Conservation (phyloP, 2,888 invertebrate genomes). For the Idaea biselata region DNA sequence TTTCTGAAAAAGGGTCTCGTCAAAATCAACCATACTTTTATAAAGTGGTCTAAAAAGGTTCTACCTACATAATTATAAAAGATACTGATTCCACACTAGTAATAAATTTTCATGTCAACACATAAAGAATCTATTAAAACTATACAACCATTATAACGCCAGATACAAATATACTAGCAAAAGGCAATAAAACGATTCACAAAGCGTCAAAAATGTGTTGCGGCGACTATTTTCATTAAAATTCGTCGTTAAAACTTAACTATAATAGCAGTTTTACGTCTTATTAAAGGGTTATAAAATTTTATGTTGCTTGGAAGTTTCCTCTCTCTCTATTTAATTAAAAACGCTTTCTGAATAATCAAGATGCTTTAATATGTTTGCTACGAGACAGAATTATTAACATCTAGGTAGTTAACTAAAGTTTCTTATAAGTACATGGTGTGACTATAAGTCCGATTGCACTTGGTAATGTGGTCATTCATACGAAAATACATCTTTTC, state of each 20-base stretch:
- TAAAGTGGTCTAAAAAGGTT: too few relatives aligned
- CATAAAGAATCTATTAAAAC: not conserved
- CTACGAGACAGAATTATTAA: slow-evolving; percentile 40
- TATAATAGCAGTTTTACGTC: slow-evolving; percentile 70
- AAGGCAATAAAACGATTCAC: slow-evolving; percentile 37
- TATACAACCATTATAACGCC: not conserved
- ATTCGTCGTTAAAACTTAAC: slow-evolving; percentile 66
- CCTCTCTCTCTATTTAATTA: slow-evolving; percentile 67
- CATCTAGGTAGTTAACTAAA: slow-evolving; percentile 20
- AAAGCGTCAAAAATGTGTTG: slow-evolving; percentile 53
- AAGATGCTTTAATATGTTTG: slow-evolving; percentile 66
- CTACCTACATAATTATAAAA: too few relatives aligned
- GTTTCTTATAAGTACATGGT: slow-evolving; percentile 12
- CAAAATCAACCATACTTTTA: too few relatives aligned
- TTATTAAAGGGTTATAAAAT: slow-evolving; percentile 80
- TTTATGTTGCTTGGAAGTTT: slow-evolving; percentile 67
- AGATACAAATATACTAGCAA: not conserved
- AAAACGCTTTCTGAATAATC: slow-evolving; percentile 76
- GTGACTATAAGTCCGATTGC: not conserved
- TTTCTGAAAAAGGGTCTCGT: too few relatives aligned
- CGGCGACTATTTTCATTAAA: slow-evolving; percentile 70
- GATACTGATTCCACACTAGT: not conserved
- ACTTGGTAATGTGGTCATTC: too few relatives aligned
- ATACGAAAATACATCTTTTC: too few relatives aligned
- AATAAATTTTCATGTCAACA: not conserved